phyloP scores from a whole-genome alignment of 2,113 vertebrate genomes.

The Myrmecobius fasciatus region DNA sequence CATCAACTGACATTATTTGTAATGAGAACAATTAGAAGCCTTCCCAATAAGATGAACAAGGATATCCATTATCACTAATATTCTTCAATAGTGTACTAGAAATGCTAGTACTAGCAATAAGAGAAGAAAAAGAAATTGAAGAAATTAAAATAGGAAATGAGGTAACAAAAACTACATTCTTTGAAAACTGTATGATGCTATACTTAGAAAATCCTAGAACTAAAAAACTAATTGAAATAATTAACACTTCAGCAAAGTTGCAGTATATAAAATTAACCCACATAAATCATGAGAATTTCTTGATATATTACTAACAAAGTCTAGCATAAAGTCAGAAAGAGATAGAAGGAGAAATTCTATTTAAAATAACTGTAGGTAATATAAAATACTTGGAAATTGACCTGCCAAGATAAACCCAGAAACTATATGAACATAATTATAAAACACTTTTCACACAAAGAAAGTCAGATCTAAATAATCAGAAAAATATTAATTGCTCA shows the following conservation, averaged over 20 bases:
- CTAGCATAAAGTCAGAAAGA: neutral
- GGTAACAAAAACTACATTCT: neutral
- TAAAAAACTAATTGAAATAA: neutral
- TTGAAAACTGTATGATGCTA: neutral
- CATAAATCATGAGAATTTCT: neutral
- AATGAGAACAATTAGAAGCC: too few species aligned
- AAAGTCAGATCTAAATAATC: neutral
- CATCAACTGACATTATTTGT: too few species aligned
- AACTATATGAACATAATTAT: neutral
- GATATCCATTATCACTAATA: neutral
- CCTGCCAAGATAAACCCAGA: neutral
- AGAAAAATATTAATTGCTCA: too few species aligned
- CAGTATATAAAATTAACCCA: neutral
- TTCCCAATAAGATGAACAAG: neutral
- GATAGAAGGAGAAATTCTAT: neutral
- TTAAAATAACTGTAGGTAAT: neutral
- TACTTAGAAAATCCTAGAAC: neutral
- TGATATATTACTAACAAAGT: too few species aligned
- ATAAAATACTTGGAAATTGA: neutral
- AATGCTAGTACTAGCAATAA: neutral
- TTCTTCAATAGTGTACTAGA: neutral
- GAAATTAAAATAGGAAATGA: neutral
- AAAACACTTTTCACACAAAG: neutral
- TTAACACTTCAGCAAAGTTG: neutral
- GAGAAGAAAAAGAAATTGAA: neutral